Evolutionary conservation across 2,113 vertebrate species (phyloP).

Genomic region (Pycnonotus jocosus): DNA sequence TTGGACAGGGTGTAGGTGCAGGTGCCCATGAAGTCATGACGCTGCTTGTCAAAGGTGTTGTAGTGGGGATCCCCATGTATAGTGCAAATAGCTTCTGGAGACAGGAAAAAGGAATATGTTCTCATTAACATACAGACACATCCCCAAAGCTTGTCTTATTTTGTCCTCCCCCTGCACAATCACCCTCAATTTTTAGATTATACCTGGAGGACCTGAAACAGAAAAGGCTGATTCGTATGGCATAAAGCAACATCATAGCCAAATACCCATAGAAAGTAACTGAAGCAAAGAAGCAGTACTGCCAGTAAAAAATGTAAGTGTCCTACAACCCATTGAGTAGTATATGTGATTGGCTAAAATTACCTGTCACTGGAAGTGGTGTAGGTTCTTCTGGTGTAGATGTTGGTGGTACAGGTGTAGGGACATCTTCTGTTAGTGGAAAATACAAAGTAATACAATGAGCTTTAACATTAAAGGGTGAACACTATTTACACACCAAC

Average conservation of each 20-base stretch:
- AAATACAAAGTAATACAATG: background rate
- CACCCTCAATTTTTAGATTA: background rate
- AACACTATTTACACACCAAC: background rate
- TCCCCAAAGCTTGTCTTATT: background rate
- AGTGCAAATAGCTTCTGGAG: background rate
- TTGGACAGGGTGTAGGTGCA: slow-evolving; percentile 45
- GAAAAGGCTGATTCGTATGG: background rate
- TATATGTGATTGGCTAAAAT: background rate
- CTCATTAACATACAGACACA: background rate
- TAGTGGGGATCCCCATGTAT: slow-evolving; percentile 37
- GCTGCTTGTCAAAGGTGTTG: slow-evolving; percentile 40
- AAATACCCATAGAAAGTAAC: background rate
- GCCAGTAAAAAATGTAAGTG: background rate
- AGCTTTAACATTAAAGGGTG: background rate
- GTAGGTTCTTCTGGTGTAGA: background rate
- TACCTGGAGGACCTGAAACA: background rate
- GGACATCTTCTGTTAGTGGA: background rate
- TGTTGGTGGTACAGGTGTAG: background rate
- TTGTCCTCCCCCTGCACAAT: background rate
- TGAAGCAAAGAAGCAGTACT: background rate
- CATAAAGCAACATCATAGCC: background rate
- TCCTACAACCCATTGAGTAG: background rate
- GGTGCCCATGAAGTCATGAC: slow-evolving; percentile 46
- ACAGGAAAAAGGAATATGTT: background rate
- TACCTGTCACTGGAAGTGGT: background rate